Evolutionary conservation across 2,113 vertebrate species (phyloP).

Genomic region (Egretta garzetta): DNA sequence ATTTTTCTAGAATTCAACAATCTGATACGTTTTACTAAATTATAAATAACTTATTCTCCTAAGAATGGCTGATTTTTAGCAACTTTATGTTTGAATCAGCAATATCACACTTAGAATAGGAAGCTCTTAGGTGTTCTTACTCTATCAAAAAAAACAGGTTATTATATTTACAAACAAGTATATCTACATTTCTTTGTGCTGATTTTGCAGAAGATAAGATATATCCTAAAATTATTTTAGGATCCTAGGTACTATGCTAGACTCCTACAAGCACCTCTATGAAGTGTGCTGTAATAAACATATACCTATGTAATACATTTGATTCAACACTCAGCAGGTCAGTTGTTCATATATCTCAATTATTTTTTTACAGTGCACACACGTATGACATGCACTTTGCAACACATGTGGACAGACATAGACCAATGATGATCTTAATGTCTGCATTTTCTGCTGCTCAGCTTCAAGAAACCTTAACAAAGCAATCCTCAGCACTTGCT

Average conservation of each 20-base stretch:
- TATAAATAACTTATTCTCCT: neutral
- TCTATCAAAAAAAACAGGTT: neutral
- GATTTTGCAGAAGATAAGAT: neutral
- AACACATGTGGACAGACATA: accelerated
- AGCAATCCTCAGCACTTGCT: neutral
- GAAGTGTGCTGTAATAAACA: neutral
- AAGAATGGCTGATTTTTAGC: neutral
- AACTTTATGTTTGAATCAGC: neutral
- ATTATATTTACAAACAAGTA: neutral
- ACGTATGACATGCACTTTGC: neutral
- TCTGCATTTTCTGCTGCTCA: neutral
- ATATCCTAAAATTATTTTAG: neutral
- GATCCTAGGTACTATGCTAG: neutral
- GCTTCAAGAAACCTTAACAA: neutral
- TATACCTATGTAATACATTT: neutral
- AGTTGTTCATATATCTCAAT: neutral
- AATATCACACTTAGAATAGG: neutral
- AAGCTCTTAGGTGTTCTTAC: neutral
- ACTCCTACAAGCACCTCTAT: neutral
- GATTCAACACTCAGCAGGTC: neutral
- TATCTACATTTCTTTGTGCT: neutral
- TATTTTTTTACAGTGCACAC: neutral
- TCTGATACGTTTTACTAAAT: neutral
- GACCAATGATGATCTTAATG: neutral
- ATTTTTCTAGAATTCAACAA: neutral